Evolutionary conservation across 2,888 invertebrate genomes (phyloP), one percentile per base, ranked within the genome.

Genomic region (Liposcelis brunnea): DNA sequence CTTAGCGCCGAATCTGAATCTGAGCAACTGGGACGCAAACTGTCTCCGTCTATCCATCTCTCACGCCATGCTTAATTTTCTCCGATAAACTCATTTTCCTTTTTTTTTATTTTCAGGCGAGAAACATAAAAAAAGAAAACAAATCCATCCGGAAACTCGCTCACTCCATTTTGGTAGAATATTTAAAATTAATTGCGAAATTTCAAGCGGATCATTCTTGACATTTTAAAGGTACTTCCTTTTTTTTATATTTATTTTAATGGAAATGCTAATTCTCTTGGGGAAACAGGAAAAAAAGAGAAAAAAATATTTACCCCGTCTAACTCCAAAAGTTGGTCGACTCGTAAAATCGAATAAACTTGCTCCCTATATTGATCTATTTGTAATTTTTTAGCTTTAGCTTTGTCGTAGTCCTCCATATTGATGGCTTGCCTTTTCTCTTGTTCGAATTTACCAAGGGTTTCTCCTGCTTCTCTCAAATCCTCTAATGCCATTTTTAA

Each of bases 381-480:
- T 63, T 91, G 80, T 48, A 80, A 80, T 56, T 94, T 82, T 64
- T 93, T 89, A 45, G 81, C 68, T 49, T 85, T 75, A 1, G 94
- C 94, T 49, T 83, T 76, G 55, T 91, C 90, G 58, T 89, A 94
- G 65, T 94, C 91, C 57, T 94, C 94, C 46, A 81, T 70, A 34
- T 85, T 85, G 2, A 93, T 90, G 0, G 94, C 93, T 47, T 89
- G 87, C 19, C 86, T 72, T 58, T 95, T 94, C 55, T 93, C 86
- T 45, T 93, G 68, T 49, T 93, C 78, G 66, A 89, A 86, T 52
- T 91, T 81, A 0, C 91, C 93, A 33, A 94, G 68, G 45, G 85
- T 76, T 60, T 91, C 89, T 0, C 94, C 94, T 0, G 86, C 86
- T 49, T 78, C 77, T 8, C 85, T 74, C 16, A 95, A 62, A 43